A percentile compares a stretch with the other conserved stretches of the same genome.
phyloP scores from a whole-genome alignment of 2,797 vertebrate genomes.

The Manis pentadactyla region DNA sequence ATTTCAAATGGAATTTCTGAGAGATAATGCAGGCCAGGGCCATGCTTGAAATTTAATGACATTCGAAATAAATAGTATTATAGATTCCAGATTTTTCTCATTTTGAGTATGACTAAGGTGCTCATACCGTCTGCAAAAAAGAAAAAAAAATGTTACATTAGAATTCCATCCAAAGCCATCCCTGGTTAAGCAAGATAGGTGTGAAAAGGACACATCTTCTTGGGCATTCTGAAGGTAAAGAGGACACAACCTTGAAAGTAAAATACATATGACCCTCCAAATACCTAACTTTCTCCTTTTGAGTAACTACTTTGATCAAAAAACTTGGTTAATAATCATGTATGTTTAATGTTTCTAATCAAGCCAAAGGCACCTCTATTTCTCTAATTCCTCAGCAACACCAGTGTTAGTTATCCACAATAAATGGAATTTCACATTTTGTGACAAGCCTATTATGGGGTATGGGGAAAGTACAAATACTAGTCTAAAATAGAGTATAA shows the following conservation, averaged over 20 bases:
- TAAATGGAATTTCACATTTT: slow-evolving; percentile 75
- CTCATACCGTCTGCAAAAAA: background rate
- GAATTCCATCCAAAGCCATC: background rate
- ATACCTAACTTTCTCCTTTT: slow-evolving; percentile 18
- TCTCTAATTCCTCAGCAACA: slow-evolving; percentile 49
- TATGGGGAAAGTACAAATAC: slow-evolving; percentile 50
- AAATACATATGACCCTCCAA: background rate
- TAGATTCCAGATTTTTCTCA: background rate
- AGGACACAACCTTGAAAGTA: background rate
- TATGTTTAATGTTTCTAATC: slow-evolving; percentile 57
- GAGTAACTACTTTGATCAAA: slow-evolving; percentile 24
- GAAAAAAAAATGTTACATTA: background rate
- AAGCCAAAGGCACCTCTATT: slow-evolving; percentile 56
- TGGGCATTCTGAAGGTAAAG: background rate
- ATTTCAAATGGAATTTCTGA: slow-evolving; percentile 36
- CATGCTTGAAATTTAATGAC: background rate
- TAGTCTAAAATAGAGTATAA: slow-evolving; percentile 58
- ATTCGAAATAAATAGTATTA: background rate
- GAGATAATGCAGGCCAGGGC: background rate
- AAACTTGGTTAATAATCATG: background rate
- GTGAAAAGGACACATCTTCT: background rate
- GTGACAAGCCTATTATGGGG: slow-evolving; percentile 61
- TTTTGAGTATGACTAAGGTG: background rate
- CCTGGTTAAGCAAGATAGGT: background rate
- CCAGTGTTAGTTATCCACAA: slow-evolving; percentile 63